Evolutionary conservation across 2,797 vertebrate genomes (phyloP).

Genomic region (Myotis pilosus): DNA sequence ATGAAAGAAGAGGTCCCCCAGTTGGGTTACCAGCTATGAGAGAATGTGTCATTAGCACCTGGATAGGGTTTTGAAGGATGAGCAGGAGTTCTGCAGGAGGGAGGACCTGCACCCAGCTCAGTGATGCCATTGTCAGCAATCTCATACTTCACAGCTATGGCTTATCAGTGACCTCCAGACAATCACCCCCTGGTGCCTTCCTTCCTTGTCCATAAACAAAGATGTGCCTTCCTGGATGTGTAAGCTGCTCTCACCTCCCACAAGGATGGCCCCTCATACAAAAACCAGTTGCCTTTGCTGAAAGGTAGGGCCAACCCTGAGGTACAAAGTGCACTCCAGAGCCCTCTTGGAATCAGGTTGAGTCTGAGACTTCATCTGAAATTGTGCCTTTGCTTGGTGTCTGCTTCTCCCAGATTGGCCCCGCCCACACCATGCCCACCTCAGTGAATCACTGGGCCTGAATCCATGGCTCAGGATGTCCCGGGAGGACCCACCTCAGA

Average conservation of each 20-base stretch:
- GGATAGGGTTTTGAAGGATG: neutral
- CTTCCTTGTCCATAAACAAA: neutral
- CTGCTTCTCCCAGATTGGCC: neutral
- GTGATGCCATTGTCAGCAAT: neutral
- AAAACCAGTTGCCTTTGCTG: neutral
- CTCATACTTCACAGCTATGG: neutral
- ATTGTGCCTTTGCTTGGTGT: neutral
- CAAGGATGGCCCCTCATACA: neutral
- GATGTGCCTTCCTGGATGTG: neutral
- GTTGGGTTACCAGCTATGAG: neutral
- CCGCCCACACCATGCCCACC: accelerated
- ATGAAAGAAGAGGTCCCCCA: neutral
- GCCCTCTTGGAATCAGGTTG: no score
- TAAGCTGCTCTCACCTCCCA: no score
- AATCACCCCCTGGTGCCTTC: neutral
- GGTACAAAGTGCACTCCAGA: neutral
- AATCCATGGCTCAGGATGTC: neutral
- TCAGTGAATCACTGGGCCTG: accelerated
- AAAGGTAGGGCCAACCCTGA: neutral
- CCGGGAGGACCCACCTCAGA: neutral
- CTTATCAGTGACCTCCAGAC: neutral
- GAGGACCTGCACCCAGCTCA: neutral
- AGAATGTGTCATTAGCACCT: neutral
- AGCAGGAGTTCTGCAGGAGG: neutral
- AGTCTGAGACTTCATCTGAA: neutral